Percentiles rank a stretch among this genome's conserved stretches.
Evolutionary conservation across 2,888 invertebrate genomes (phyloP).

Genomic region (Plusia festucae): DNA sequence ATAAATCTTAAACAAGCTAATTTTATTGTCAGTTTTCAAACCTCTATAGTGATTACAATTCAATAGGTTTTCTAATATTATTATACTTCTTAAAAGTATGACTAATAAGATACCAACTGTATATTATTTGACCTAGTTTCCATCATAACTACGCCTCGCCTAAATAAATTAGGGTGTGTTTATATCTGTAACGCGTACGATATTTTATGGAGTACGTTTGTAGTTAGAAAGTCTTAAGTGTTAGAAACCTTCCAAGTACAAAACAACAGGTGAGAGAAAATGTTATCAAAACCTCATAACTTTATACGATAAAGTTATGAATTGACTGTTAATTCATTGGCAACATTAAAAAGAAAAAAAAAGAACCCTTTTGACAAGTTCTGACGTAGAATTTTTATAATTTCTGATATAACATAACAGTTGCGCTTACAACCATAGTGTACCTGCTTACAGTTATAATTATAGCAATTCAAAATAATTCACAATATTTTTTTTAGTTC

Average conservation of each 20-base stretch:
- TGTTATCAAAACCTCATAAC: no score
- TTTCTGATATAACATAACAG: no score
- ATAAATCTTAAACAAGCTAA: no score
- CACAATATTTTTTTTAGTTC: no score
- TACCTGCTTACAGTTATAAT: no score
- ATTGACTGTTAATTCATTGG: not conserved
- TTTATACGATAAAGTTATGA: not conserved
- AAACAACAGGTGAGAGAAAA: slow-evolving; percentile 2
- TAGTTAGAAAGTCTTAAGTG: not conserved
- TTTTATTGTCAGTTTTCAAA: no score
- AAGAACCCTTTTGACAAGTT: no score
- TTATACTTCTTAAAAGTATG: slow-evolving; percentile 1
- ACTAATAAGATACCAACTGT: not conserved
- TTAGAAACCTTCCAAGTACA: no score
- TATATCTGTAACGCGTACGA: slow-evolving; percentile 2
- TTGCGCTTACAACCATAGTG: no score
- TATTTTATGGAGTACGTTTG: not conserved
- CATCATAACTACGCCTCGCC: not conserved
- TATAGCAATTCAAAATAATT: no score
- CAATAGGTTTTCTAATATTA: not conserved
- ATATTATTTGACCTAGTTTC: not conserved
- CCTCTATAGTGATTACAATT: not conserved
- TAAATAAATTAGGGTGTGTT: slow-evolving; percentile 8
- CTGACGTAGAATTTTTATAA: no score
- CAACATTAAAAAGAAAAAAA: no score